A percentile compares a stretch with the other conserved stretches of the same genome.
Conservation (phyloP, 1,140 invertebrate genomes). For the Coboldia fuscipes region DNA sequence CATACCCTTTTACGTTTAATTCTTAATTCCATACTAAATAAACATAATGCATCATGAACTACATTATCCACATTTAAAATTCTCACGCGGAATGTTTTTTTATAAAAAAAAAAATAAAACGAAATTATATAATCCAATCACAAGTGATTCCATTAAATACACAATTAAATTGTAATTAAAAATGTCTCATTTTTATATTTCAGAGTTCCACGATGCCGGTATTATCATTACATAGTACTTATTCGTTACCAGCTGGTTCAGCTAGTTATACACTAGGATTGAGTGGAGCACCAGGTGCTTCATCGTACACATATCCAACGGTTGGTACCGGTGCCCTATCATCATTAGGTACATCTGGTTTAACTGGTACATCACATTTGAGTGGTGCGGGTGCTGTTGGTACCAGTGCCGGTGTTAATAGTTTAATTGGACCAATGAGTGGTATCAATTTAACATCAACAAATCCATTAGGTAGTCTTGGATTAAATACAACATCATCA, state of each 20-base stretch:
- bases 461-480: conserved; percentile 12
- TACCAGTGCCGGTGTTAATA: conserved; percentile 10
- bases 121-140: no score
- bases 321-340: conserved; percentile 12
- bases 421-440: conserved; percentile 1
- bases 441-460: conserved; percentile 6
- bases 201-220: conserved; percentile 38
- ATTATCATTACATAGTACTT: conserved; percentile 28
- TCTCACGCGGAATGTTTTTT: no score
- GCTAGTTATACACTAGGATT: conserved; percentile 18
- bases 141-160: no score
- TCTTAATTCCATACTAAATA: no score
- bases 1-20: no score
- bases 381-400: conserved; percentile 8
- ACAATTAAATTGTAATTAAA: no score
- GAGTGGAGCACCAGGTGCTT: conserved; percentile 8
- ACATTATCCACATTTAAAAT: no score
- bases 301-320: conserved; percentile 16
- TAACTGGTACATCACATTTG: conserved; percentile 4
- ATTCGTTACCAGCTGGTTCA: conserved; percentile 23
- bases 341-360: conserved; percentile 6
- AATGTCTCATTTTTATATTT: conserved; percentile 10
- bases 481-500: conserved; percentile 19
- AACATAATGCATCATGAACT: no score
- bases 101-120: no score